Evolutionary conservation across 2,797 vertebrate genomes (phyloP), one percentile per base, ranked within the genome.

Genomic region (Pampus argenteus): DNA sequence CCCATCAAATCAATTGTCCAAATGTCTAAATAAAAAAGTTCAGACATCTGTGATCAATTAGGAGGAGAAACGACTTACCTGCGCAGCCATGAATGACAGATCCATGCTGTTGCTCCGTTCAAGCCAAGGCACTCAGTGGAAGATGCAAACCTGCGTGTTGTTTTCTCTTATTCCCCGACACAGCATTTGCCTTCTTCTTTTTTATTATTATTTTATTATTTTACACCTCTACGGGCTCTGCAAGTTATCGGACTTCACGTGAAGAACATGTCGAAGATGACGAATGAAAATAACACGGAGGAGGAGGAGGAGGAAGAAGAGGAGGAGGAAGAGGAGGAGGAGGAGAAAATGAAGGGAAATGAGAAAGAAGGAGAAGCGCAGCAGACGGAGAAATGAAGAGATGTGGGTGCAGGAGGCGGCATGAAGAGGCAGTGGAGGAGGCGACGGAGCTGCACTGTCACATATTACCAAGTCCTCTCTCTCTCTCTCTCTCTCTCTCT

Each of bases 31-130:
- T 42, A 49, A 56, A 65, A 78, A 86, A 85, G 69, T 85, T 74
- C 3, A 10, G 18, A 66, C 26, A 47, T 48, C 9, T 51, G 23
- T 8, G 26, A 2, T 6, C 25, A 28, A 48, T 64, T 34, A 15
- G 25, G n/a, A 65, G 55, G 15, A 50, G 11, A 59, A 60, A n/a
- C 6, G 26, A 36, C 89, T 90, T 93, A 98, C 97, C 97, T 99
- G 97, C 38, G 96, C 97, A 61, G 97, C 97, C 97, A 99, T 98
- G 78, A 99, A 98, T 73, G 97, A 97, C 76, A 99, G 96, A 90
- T 99, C 97, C 97, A 99, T 99, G 67, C 74, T 94, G 95, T 84
- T 81, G 88, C 86, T 88, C 64, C 61, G 76, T 18, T 76, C 65
- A 71, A 80, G 69, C 68, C 86, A 71, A 86, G 78, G 86, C 85